Base-by-base conservation (phyloP, 2,888 invertebrate species). In the Dynastes hyllus region DNA sequence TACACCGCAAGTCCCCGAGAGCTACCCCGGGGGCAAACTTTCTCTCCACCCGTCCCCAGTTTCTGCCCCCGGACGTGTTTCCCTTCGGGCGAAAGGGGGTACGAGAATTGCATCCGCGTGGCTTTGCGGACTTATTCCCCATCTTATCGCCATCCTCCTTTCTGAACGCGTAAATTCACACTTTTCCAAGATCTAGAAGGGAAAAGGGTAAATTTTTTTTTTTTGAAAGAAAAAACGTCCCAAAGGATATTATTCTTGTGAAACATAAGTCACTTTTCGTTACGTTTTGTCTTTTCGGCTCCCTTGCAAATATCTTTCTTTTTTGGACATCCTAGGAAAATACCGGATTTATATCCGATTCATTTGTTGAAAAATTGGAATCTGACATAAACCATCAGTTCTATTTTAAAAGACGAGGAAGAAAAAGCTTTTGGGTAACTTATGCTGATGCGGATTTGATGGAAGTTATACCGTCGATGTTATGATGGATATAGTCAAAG, bases 231-330 rank as follows among this genome's bases (percentile, higher is more conserved):
- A 73, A 73, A 73, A 73, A 45, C 40, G 40, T 40, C 27, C 58
- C n/a, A n/a, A 29, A 22, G 73, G 16, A 75, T 75, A 75, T 75
- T 75, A 75, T 75, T 75, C 73, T 45, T 29, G 73, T 75, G 73
- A 61, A 61, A 75, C 73, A 45, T 61, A 45, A 63, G 73, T 75
- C 73, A 75, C 73, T 75, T 75, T 75, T 50, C 45, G 73, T 61
- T 63, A 61, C 58, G 58, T 27, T 75, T 61, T 75, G 73, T 75
- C 73, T 75, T 61, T 63, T 61, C 61, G 22, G 8, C 45, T 61
- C 5, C 61, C 50, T 16, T 16, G 22, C 16, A 58, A 22, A 22
- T 61, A 63, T 75, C 27, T 61, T 45, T 75, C 61, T 55, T 6
- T 45, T 61, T 61, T 6, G 27, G 61, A 29, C 61, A 61, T 37